Percentiles rank a stretch among this genome's conserved stretches.
phyloP scores from a whole-genome alignment of 2,797 vertebrate genomes.

The Cyclopterus lumpus region DNA sequence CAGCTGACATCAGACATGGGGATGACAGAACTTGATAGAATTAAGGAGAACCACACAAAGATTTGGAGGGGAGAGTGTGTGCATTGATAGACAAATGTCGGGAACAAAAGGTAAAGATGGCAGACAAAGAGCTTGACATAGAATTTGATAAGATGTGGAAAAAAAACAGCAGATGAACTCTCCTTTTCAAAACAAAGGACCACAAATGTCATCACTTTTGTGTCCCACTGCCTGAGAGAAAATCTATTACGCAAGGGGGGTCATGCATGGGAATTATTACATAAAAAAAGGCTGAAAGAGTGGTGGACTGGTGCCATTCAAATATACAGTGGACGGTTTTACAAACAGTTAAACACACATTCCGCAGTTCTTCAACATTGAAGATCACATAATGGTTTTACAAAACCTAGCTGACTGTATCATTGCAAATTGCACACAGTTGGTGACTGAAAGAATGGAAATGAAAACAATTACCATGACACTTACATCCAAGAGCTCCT shows the following conservation, averaged over 20 bases:
- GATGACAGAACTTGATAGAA: constrained; percentile 49
- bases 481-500: constrained; percentile 71
- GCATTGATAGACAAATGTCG: constrained; percentile 55
- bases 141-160: constrained; percentile 76
- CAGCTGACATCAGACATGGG: constrained; percentile 59
- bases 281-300: not conserved
- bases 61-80: constrained; percentile 58
- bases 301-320: constrained; percentile 19
- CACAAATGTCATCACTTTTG: not conserved
- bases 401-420: constrained; percentile 49
- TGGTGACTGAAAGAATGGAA: not conserved
- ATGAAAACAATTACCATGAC: constrained; percentile 64
- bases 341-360: accelerated
- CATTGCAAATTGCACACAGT: constrained; percentile 37
- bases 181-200: not conserved
- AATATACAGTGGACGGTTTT: accelerated
- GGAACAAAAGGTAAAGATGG: not conserved
- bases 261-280: constrained; percentile 31
- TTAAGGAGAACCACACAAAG: constrained; percentile 58
- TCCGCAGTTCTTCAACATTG: accelerated
- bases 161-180: constrained; percentile 24
- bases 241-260: constrained; percentile 60
- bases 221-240: constrained; percentile 6
- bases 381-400: not conserved
- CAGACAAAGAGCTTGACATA: constrained; percentile 20